Percentiles rank a stretch among this genome's conserved stretches.
Conservation (phyloP, 2,113 vertebrate species). For the Macaca nemestrina region DNA sequence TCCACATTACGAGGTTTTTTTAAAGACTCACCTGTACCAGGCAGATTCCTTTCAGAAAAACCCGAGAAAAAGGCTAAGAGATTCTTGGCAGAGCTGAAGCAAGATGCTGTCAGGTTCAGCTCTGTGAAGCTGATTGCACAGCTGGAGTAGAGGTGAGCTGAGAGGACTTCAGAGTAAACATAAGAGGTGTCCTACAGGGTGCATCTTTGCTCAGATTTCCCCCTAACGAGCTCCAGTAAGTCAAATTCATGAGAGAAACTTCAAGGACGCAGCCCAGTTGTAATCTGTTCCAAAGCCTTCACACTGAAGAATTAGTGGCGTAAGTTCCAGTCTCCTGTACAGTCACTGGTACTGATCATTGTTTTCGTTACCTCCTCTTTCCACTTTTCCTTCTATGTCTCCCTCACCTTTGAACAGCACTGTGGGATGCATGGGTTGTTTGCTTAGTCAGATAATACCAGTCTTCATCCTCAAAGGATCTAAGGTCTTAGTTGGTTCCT, state of each 20-base stretch:
- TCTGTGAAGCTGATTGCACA: background rate
- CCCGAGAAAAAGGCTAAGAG: background rate
- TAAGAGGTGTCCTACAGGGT: fast-evolving
- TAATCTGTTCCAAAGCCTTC: background rate
- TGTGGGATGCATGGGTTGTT: background rate
- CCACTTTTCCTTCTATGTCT: background rate
- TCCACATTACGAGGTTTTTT: background rate
- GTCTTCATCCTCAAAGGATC: background rate
- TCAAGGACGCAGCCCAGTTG: background rate
- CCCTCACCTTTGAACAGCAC: background rate
- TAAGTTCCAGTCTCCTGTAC: background rate
- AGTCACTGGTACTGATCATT: background rate
- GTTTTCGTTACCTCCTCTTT: background rate
- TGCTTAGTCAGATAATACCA: background rate
- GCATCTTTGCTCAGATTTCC: background rate
- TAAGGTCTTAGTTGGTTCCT: background rate
- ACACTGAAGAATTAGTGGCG: background rate
- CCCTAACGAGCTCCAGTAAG: background rate
- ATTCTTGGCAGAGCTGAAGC: background rate
- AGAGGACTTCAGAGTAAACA: background rate
- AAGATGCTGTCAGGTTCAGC: background rate
- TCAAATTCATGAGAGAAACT: background rate
- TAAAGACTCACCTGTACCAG: too few species aligned
- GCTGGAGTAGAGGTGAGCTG: background rate
- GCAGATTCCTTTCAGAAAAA: background rate